These are phyloP conservation scores for Bergia sp. DNA, from an alignment of 92 coral and sea anemone species.

Conservation along the genomic window DNA sequence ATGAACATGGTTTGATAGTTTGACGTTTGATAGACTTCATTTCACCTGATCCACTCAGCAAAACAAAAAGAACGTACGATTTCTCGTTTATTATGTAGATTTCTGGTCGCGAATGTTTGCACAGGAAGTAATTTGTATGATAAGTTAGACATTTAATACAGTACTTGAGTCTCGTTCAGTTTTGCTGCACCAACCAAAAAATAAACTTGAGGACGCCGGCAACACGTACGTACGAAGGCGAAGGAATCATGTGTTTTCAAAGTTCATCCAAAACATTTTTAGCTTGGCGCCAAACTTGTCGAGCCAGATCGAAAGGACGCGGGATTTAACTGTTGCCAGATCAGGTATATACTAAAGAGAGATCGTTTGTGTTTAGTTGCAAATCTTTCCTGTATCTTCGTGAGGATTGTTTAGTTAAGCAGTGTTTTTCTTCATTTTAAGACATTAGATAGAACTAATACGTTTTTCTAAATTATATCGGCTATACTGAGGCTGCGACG, in stretches of 20 bases:
- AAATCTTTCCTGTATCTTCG: constrained; percentile 6
- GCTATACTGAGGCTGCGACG: not conserved
- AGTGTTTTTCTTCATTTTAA: not conserved
- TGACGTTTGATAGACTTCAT: too few species aligned
- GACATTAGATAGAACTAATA: not conserved
- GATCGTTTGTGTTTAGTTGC: constrained; percentile 6
- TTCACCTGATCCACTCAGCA: not conserved
- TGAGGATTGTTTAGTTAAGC: constrained; percentile 12
- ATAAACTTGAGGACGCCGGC: not conserved
- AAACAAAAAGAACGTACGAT: constrained; percentile 4
- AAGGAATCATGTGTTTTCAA: constrained; percentile 18
- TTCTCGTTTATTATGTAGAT: constrained; percentile 24
- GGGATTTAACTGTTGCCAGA: too few species aligned
- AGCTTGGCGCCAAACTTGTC: not conserved
- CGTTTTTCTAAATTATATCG: not conserved
- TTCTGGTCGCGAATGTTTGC: constrained; percentile 12
- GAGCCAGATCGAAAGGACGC: not conserved
- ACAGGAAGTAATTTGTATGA: not conserved
- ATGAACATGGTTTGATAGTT: too few species aligned
- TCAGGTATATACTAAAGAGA: not conserved
- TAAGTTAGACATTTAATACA: not conserved
- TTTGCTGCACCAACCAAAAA: not conserved
- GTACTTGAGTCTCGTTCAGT: not conserved
- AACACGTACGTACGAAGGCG: not conserved
- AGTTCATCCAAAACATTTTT: not conserved